Percentiles rank a stretch among this genome's conserved stretches.
Evolutionary conservation across 2,797 vertebrate species (phyloP).

Genomic region (Paguma larvata): DNA sequence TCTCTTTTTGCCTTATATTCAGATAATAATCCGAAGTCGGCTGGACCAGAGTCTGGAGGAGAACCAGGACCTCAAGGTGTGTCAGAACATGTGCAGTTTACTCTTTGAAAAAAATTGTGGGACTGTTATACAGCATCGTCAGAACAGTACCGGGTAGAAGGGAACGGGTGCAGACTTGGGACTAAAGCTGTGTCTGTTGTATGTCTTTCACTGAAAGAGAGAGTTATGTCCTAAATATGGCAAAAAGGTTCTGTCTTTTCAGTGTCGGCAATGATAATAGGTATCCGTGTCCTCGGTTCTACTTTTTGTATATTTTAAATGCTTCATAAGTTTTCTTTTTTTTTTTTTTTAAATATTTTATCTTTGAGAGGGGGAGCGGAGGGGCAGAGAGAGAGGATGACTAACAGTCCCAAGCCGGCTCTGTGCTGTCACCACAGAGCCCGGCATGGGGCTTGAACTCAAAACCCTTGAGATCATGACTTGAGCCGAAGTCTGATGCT

Average conservation of each 20-base stretch:
- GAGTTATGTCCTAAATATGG: not conserved
- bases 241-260: slow-evolving; percentile 5
- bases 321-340: slow-evolving; percentile 27
- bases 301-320: slow-evolving; percentile 44
- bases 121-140: not conserved
- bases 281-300: not conserved
- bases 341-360: not conserved
- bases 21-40: slow-evolving; percentile 96
- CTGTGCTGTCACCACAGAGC: no score
- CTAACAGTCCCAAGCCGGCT: no score
- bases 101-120: not conserved
- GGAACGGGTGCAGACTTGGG: not conserved
- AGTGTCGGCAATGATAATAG: not conserved
- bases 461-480: no score
- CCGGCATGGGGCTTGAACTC: no score
- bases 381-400: no score
- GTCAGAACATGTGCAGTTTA: slow-evolving; percentile 47
- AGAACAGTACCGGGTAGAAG: not conserved
- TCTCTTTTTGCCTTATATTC: slow-evolving; percentile 81
- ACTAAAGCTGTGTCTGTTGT: not conserved
- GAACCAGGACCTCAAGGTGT: slow-evolving; percentile 96
- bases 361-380: no score
- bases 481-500: no score
- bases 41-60: slow-evolving; percentile 98
- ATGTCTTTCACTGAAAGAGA: slow-evolving; percentile 37